Percentiles rank a stretch among this genome's conserved stretches.
Evolutionary conservation across 1,140 invertebrate species (phyloP).

Genomic region (Ganaspis sp.): DNA sequence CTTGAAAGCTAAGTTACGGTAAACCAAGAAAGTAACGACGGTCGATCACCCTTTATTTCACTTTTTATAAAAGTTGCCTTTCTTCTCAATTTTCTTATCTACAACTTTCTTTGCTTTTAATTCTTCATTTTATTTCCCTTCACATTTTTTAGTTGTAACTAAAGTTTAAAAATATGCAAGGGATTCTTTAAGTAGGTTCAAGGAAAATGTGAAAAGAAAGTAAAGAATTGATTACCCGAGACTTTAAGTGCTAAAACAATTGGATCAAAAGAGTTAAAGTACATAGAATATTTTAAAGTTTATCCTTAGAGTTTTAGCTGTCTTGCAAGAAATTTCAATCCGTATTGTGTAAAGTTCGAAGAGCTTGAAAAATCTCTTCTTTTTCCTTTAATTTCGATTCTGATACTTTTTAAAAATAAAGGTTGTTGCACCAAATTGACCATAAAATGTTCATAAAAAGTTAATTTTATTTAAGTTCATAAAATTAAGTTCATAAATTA

Average conservation of each 20-base stretch:
- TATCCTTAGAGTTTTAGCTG: neutral
- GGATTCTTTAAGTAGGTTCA: neutral
- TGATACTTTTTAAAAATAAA: neutral
- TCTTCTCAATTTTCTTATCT: neutral
- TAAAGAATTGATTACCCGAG: neutral
- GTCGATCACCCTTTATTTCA: neutral
- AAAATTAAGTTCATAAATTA: too few species aligned
- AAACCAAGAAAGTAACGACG: conserved; percentile 13
- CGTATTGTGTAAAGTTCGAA: neutral
- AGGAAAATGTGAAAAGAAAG: neutral
- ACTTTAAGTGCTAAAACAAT: neutral
- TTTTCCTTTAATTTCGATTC: neutral
- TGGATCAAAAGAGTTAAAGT: neutral
- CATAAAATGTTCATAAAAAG: neutral
- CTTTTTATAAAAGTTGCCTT: neutral
- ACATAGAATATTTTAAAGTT: neutral
- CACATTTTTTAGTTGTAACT: neutral
- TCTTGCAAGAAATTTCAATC: neutral
- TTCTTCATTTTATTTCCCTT: neutral
- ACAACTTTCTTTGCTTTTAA: neutral
- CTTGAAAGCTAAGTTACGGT: conserved; percentile 40
- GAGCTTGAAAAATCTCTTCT: neutral
- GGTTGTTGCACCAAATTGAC: neutral
- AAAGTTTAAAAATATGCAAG: neutral
- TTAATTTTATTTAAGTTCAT: too few species aligned